Evolutionary conservation across 2,888 invertebrate genomes (phyloP), one percentile per base, ranked within the genome.

Genomic region (Mesodorylaimus sp.): DNA sequence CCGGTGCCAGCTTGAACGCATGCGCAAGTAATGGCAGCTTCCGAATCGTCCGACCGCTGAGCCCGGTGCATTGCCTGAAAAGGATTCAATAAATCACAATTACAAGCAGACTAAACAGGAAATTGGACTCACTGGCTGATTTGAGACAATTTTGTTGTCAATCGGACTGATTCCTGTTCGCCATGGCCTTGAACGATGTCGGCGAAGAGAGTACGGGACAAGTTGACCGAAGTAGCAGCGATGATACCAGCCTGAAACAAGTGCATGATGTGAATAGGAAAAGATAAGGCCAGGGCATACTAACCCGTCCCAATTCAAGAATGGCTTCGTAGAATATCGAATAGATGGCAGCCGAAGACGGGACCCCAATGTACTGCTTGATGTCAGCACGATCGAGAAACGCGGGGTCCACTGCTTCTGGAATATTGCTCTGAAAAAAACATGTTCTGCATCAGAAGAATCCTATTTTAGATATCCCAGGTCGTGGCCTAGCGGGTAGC

Each of bases 321-420:
- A 91, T 72, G 68, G 88, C 88, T 1, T 83, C 78, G 53, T 73
- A 71, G 65, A 83, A 81, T 62, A 97, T 89, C 60, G 78, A 76
- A 64, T 80, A 82, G 52, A 89, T 80, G 10, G 88, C 88, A 53
- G 75, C 68, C 41, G 73, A 70, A 16, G 79, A 76, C 0, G 95
- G 95, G 48, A 79, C 75, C 0, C 85, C 88, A 56, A 95, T 81
- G 62, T 76, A 83, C 59, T 86, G 81, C 66, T 83, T 85, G 51
- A 97, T 79, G 55, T 97, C 95, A 2, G 89, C 89, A 54, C 97
- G 76, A 71, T 97, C 95, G 5, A 93, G 76, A 70, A 97, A 93
- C 1, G 97, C 95, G 39, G 82, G 68, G 71, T 97, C 95, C 58
- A 97, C 86, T 19, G 86, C 82, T 51, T 80, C 80, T 0, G 89